phyloP scores from a whole-genome alignment of 1,140 invertebrate genomes.

The Galendromus occidentalis region DNA sequence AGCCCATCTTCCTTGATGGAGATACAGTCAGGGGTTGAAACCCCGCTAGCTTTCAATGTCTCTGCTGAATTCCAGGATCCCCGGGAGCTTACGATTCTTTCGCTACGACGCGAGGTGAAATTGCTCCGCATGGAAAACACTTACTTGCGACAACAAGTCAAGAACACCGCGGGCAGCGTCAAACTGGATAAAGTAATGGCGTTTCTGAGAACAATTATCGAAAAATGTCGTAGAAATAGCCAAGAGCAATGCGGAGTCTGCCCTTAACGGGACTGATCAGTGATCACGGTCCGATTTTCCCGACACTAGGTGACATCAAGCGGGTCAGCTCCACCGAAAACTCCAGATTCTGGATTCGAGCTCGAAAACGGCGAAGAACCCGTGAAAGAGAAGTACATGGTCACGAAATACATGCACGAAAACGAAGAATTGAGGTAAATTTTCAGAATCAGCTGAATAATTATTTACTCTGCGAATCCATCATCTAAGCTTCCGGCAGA shows the following conservation, averaged over 20 bases:
- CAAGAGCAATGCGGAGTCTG: no score
- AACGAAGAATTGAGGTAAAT: slow-evolving; percentile 51
- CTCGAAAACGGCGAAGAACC: slow-evolving; percentile 20
- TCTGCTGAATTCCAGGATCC: slow-evolving; percentile 44
- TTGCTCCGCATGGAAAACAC: slow-evolving; percentile 77
- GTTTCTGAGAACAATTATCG: no score
- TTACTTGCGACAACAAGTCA: slow-evolving; percentile 45
- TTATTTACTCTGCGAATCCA: no score
- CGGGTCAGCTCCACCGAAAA: background rate
- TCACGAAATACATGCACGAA: slow-evolving; percentile 43
- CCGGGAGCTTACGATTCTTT: slow-evolving; percentile 68
- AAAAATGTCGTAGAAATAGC: no score
- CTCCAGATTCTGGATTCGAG: slow-evolving; percentile 1
- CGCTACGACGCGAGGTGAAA: slow-evolving; percentile 64
- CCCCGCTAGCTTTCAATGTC: no score
- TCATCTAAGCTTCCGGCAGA: no score
- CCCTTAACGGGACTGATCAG: no score
- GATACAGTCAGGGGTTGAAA: no score
- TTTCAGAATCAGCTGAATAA: no score
- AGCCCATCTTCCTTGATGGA: no score
- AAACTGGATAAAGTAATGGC: slow-evolving; percentile 15
- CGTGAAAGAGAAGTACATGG: slow-evolving; percentile 27
- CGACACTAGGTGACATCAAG: background rate
- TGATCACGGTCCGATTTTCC: no score
- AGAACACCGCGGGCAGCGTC: slow-evolving; percentile 22